Conservation (phyloP, 2,797 vertebrate genomes). For the Sciaenops ocellatus region DNA sequence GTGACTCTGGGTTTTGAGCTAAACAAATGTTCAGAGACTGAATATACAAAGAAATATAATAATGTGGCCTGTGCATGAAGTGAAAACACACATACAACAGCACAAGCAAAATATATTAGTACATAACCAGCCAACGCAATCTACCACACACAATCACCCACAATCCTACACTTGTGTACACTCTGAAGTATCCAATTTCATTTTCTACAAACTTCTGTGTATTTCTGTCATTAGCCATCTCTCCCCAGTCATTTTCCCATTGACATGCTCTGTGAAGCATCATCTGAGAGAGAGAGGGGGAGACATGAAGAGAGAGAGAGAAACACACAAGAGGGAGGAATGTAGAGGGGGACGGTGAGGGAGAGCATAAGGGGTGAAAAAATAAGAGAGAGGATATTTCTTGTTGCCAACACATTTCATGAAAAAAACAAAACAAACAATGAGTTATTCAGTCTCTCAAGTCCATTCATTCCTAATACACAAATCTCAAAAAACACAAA, state of each 20-base stretch:
- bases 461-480: background rate
- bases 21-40: background rate
- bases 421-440: background rate
- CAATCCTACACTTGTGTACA: constrained; percentile 54
- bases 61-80: background rate
- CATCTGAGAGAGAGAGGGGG: constrained; percentile 10
- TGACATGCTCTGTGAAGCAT: constrained; percentile 79
- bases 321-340: background rate
- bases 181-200: constrained; percentile 67
- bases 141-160: constrained; percentile 28
- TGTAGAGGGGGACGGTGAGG: background rate
- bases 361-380: background rate
- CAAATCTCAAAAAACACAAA: background rate
- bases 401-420: background rate
- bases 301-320: background rate
- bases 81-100: background rate
- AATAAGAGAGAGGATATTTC: background rate
- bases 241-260: constrained; percentile 76
- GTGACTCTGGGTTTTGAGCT: background rate
- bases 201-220: constrained; percentile 65
- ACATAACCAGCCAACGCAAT: constrained; percentile 26
- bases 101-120: constrained; percentile 28
- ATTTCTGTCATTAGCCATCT: constrained; percentile 74
- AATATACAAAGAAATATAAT: background rate
- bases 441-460: background rate